A percentile compares a stretch with the other conserved stretches of the same genome.
These are phyloP conservation scores for Pseudorasbora parva DNA, from an alignment of 2,113 vertebrate species.

Conservation along the genomic window DNA sequence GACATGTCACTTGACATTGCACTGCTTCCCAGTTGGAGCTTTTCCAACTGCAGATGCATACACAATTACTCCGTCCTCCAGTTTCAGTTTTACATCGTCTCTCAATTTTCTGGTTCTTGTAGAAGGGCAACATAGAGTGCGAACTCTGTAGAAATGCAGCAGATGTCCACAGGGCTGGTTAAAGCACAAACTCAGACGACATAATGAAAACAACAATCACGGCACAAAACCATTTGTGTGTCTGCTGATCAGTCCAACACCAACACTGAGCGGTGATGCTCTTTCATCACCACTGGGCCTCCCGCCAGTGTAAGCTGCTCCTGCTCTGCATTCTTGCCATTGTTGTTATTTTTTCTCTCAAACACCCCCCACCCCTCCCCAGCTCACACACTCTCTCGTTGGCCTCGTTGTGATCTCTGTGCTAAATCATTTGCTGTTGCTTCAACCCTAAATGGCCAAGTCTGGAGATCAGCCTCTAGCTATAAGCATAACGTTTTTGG, in stretches of 20 bases:
- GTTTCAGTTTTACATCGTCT: not conserved
- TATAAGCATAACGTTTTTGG: constrained; percentile 14
- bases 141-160: not conserved
- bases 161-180: constrained; percentile 17
- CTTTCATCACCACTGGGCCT: constrained; percentile 44
- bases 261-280: constrained; percentile 30
- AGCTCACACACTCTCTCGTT: not conserved
- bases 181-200: not conserved
- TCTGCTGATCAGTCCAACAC: constrained; percentile 33
- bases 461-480: constrained; percentile 16
- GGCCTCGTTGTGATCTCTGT: constrained; percentile 26
- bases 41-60: not conserved
- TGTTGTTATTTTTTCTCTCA: constrained; percentile 24
- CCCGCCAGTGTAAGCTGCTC: constrained; percentile 32
- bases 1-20: not conserved
- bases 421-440: constrained; percentile 22
- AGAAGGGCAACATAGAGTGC: not conserved
- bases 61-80: not conserved
- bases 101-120: not conserved
- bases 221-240: not conserved
- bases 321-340: constrained; percentile 30
- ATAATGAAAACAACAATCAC: constrained; percentile 28
- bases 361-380: not conserved
- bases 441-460: constrained; percentile 34
- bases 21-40: not conserved